Percentiles rank a stretch among this genome's conserved stretches.
These are phyloP conservation scores for Thinocorus orbignyianus DNA, from an alignment of 2,113 vertebrate species.

Conservation along the genomic window DNA sequence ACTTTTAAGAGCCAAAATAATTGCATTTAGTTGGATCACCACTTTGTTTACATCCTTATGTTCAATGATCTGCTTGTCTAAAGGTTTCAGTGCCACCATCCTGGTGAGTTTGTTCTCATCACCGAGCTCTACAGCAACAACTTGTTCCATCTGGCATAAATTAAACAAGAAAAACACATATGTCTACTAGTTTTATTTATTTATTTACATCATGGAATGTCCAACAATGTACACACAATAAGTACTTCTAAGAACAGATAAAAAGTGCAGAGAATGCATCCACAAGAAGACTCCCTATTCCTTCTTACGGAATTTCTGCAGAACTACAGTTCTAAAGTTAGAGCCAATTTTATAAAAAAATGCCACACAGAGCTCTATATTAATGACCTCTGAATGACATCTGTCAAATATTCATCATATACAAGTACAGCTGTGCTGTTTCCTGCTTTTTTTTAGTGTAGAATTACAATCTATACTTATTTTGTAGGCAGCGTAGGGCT, in stretches of 20 bases:
- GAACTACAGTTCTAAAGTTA: background rate
- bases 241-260: background rate
- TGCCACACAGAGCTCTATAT: background rate
- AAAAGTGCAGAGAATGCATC: background rate
- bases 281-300: background rate
- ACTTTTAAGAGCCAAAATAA: conserved; percentile 75
- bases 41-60: conserved; percentile 83
- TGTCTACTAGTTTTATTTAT: background rate
- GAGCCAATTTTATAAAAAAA: background rate
- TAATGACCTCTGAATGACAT: background rate
- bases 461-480: background rate
- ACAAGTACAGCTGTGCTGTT: background rate
- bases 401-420: background rate
- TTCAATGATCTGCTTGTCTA: conserved; percentile 80
- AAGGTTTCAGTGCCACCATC: conserved; percentile 66
- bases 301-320: background rate
- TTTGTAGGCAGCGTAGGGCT: background rate
- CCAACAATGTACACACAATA: background rate
- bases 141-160: conserved; percentile 77
- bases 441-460: background rate
- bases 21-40: conserved; percentile 75
- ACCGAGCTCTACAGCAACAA: conserved; percentile 60
- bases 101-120: conserved; percentile 75
- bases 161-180: background rate
- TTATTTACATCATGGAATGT: background rate